A percentile compares a stretch with the other conserved stretches of the same genome.
These are phyloP conservation scores for Acleris laterana DNA, from an alignment of 2,888 invertebrate species.

Conservation along the genomic window DNA sequence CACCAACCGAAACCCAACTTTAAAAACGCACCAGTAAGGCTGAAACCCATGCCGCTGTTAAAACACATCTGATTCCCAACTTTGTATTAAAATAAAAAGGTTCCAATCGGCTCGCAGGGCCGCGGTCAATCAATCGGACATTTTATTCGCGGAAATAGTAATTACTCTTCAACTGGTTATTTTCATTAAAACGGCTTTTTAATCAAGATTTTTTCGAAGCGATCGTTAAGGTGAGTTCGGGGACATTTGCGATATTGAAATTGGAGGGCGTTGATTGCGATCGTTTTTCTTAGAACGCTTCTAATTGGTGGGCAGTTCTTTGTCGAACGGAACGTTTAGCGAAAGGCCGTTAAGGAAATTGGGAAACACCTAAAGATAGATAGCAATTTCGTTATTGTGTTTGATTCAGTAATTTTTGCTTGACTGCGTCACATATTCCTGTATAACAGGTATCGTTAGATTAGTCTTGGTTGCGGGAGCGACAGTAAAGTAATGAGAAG, in stretches of 20 bases:
- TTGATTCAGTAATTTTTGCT: no score
- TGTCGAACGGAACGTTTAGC: no score
- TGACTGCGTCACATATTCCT: no score
- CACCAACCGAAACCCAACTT: slow-evolving; percentile 31
- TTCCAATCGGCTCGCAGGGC: slow-evolving; percentile 4
- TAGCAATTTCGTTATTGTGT: no score
- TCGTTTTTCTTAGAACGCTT: slow-evolving; percentile 30
- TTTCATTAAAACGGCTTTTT: slow-evolving; percentile 41
- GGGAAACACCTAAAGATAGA: no score
- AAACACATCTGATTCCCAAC: slow-evolving; percentile 19
- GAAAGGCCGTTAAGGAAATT: no score
- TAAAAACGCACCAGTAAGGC: slow-evolving; percentile 19
- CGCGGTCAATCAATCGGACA: slow-evolving; percentile 35
- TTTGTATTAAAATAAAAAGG: slow-evolving; percentile 7
- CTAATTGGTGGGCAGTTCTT: slow-evolving; percentile 18
- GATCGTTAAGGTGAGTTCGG: slow-evolving; percentile 31
- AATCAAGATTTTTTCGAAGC: slow-evolving; percentile 28
- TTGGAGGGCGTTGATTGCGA: slow-evolving; percentile 26
- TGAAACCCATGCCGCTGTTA: neutral
- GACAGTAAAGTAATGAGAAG: no score
- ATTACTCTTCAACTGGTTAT: slow-evolving; percentile 44
- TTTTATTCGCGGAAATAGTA: slow-evolving; percentile 42
- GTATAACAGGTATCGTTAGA: no score
- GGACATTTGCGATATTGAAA: slow-evolving; percentile 31
- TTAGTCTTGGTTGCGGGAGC: no score